Evolutionary conservation across 2,888 invertebrate genomes (phyloP), one percentile per base, ranked within the genome.

Genomic region (Melinaea marsaeus): DNA sequence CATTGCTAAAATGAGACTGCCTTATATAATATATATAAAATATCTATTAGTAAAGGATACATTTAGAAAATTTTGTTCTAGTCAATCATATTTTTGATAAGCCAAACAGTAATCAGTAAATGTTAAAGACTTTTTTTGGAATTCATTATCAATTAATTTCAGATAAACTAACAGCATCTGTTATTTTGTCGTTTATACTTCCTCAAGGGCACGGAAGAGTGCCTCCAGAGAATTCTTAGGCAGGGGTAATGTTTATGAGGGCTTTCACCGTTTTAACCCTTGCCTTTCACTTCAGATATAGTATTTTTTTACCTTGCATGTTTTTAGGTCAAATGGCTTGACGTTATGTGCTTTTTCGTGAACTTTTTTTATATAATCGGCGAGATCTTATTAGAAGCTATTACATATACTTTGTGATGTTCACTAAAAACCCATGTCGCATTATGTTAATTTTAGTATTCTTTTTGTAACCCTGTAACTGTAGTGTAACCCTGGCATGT

Each of bases 171-270:
- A 32, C 9, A 32, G 51, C 2, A 51, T 32, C 5, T 51, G 32
- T 51, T 48, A 51, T 51, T 51, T 9, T 32, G 51, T 51, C 32
- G n/a, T 51, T 51, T 32, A 7, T 51, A 51, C 32, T 32, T 51
- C 13, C 51, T 51, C 51, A 32, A 51, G 22, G 32, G 32, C 51
- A 51, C 51, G 54, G 57, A 60, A 65, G 61, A 65, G 42, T 65
- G 62, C 64, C 64, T 66, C 66, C 56, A 48, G 62, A 66, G 68
- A 62, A 63, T 71, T 67, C 69, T 69, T 68, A 70, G 69, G 70
- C 69, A 65, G 70, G 74, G 62, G 69, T 74, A 73, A 75, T 75
- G 75, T 75, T 74, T 75, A 76, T 73, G 72, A 69, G 68, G 58
- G 64, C 70, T 69, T 72, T 72, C 69, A 68, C 71, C 71, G 66